Percentiles rank a stretch among this genome's conserved stretches.
Conservation (phyloP, 2,797 vertebrate genomes). For the Spea hammondii region DNA sequence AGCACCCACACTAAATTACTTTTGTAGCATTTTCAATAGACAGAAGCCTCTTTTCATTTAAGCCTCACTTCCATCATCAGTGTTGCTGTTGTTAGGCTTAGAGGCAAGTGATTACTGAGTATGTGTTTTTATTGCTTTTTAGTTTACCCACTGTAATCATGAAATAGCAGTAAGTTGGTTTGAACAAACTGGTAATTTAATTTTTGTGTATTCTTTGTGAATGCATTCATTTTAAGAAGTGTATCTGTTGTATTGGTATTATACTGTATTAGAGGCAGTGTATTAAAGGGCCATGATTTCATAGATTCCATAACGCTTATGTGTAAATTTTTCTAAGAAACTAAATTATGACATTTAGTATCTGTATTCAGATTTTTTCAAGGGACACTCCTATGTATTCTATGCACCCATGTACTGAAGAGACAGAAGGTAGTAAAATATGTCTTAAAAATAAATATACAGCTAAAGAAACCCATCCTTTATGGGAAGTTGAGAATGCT, state of each 20-base stretch:
- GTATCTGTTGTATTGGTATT: background rate
- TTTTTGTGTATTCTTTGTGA: background rate
- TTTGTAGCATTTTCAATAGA: background rate
- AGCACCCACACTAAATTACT: no score
- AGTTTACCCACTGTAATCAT: background rate
- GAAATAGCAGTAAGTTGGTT: background rate
- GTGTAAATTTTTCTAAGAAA: no score
- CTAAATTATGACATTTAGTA: no score
- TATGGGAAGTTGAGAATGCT: no score
- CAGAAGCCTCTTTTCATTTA: background rate
- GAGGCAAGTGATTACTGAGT: background rate
- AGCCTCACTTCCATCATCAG: background rate
- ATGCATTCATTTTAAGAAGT: background rate
- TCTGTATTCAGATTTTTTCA: no score
- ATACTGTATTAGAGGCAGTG: background rate
- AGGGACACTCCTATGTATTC: no score
- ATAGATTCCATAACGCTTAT: no score
- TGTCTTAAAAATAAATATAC: no score
- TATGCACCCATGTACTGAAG: no score
- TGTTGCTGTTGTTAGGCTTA: background rate
- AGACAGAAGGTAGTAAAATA: no score
- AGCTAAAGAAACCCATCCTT: no score
- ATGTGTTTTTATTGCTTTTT: background rate
- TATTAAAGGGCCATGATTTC: no score
- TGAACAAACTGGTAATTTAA: background rate